Evolutionary conservation across 2,113 vertebrate genomes (phyloP).

Genomic region (Halichoeres trimaculatus): DNA sequence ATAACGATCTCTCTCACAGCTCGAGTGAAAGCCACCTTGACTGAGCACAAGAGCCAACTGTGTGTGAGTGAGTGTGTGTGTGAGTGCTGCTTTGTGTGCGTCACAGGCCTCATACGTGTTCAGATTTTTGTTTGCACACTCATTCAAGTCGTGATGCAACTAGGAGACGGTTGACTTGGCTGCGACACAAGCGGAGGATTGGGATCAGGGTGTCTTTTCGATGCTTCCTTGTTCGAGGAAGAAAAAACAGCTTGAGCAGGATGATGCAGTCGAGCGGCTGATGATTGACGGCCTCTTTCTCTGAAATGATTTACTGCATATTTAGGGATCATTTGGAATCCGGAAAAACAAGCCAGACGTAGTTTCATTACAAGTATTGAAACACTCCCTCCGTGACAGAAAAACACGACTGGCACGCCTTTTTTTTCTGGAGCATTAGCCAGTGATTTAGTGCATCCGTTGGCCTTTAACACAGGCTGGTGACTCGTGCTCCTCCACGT

Average conservation of each 20-base stretch:
- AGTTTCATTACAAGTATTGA: not conserved
- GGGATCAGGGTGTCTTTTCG: not conserved
- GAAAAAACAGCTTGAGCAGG: not conserved
- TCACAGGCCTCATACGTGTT: conserved; percentile 7
- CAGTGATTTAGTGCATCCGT: not conserved
- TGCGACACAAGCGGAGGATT: too few species aligned
- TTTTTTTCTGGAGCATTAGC: not conserved
- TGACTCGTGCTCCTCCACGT: not conserved
- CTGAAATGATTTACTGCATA: not conserved
- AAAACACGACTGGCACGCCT: not conserved
- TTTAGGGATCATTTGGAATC: not conserved
- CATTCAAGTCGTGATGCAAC: conserved; percentile 12
- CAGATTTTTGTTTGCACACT: conserved; percentile 18
- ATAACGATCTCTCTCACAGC: conserved; percentile 27
- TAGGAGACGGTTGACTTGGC: not conserved
- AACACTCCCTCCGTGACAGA: conserved; percentile 3
- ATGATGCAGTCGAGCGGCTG: not conserved
- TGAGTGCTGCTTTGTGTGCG: conserved; percentile 10
- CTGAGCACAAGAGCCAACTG: conserved; percentile 21
- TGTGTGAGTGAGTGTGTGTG: not conserved
- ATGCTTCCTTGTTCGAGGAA: not conserved
- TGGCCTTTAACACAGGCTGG: conserved; percentile 7
- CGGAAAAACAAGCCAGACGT: conserved; percentile 17
- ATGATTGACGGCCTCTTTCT: not conserved
- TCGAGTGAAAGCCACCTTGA: conserved; percentile 17